Evolutionary conservation across 2,888 invertebrate genomes (phyloP), one percentile per base, ranked within the genome.

Genomic region (Dromius quadrimaculatus): DNA sequence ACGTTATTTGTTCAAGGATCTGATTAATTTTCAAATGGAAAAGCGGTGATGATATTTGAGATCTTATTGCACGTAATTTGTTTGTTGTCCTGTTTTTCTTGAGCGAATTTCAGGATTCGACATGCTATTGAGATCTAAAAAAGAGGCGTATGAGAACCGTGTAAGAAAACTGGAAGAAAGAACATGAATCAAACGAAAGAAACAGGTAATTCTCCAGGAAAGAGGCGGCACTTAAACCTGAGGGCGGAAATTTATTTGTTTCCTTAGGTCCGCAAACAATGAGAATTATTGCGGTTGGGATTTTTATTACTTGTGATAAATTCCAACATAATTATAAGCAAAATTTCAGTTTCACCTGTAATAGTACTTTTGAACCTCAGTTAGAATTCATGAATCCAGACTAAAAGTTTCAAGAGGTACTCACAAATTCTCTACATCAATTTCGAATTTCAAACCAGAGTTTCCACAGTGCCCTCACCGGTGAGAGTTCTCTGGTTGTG

Each of bases 111-210:
- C 57, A 57, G 5, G 57, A 32, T 32, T 57, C 57, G 32, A 57
- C 57, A 34, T 50, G 23, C 28, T 47, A 32, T 11, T 13, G 32
- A 28, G n/a, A 57, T 8, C 15, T 9, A 32, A 57, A 57, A 11
- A 57, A n/a, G 17, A 23, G 34, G 17, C 15, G 32, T 15, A 22
- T 15, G 17, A 57, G 28, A 54, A 57, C 28, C 57, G 32, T 57
- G 57, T 8, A 11, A 32, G 32, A 32, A 28, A 23, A 28, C 28
- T 54, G 19, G 54, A 19, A 17, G 45, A 19, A 20, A 20, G 45
- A 54, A 54, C 54, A 54, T 15, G 54, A 54, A 57, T 57, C 57
- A 57, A 57, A 57, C 32, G 32, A 57, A 54, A 54, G 54, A 57
- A 57, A 57, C 32, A 57, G 13, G 32, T 57, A 13, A 57, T 57